Conservation (phyloP, 1,140 invertebrate species). For the Drosophila micromelanica region DNA sequence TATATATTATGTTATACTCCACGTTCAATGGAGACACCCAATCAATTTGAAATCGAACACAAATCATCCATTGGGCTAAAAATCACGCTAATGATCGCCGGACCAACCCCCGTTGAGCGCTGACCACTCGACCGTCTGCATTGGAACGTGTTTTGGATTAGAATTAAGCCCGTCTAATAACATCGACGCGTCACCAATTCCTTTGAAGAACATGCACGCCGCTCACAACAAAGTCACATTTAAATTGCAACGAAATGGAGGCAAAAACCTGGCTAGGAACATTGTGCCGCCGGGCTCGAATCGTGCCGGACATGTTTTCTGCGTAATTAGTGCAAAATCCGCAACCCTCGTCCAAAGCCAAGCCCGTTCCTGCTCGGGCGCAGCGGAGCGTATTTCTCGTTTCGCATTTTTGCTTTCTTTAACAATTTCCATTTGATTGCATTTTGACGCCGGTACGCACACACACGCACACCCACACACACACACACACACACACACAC, state of each 20-base stretch:
- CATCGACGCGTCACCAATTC: conserved; percentile 1
- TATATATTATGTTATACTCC: not conserved
- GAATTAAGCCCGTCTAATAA: conserved; percentile 67
- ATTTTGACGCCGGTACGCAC: conserved; percentile 55
- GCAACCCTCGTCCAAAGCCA: not conserved
- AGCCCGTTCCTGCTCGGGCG: not conserved
- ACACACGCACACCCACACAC: conserved; percentile 8
- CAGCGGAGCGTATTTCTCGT: conserved; percentile 55
- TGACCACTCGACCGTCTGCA: conserved; percentile 45
- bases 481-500: conserved; percentile 5
- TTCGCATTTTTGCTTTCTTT: conserved; percentile 62
- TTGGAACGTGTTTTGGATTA: conserved; percentile 73
- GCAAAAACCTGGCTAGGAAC: conserved; percentile 42
- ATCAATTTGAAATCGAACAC: conserved; percentile 42
- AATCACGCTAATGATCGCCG: conserved; percentile 66
- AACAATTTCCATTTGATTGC: conserved; percentile 82
- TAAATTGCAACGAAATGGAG: conserved; percentile 60
- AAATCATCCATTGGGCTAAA: conserved; percentile 16
- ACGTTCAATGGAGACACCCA: not conserved
- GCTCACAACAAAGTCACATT: conserved; percentile 41
- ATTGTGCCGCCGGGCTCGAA: not conserved
- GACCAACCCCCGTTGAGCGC: conserved; percentile 25
- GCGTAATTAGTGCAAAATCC: conserved; percentile 73
- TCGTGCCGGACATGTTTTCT: conserved; percentile 64
- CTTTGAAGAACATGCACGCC: conserved; percentile 46